Base-by-base conservation (phyloP, 2,888 invertebrate species). In the Cecidostiba fungosa region DNA sequence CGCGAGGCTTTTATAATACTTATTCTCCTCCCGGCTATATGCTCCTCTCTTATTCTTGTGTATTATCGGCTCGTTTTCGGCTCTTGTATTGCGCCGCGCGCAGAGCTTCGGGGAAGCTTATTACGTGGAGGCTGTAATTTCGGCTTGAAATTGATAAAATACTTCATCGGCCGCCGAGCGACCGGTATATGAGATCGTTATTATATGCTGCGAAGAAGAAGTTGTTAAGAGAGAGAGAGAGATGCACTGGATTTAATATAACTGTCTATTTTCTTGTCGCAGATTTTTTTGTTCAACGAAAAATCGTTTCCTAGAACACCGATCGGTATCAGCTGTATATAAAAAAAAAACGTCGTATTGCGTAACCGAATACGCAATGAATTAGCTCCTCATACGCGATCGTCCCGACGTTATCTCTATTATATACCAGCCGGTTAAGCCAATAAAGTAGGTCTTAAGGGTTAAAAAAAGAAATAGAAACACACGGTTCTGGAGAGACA, bases 21-120 rank as follows among this genome's bases (percentile, higher is more conserved):
- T 36, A 8, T 32, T 14, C 32, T 70, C 70, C 32, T 14, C 23
- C 19, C 70, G 70, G 36, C 36, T 70, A 70, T 32, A 43, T 43
- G 43, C 43, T 43, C 43, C 43, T 43, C 43, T 43, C 32, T 32
- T 32, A 32, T 43, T 12, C 43, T 5, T n/a, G 10, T 12, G 66
- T 36, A 76, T 82, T 78, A 78, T 59, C 73, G 82, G 82, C 72
- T 84, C 77, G 43, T 77, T 83, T 54, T 77, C 59, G 59, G 19
- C 43, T 76, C 29, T 12, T 50, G 29, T 14, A 66, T n/a, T 19
- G 16, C n/a, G 19, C n/a, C 16, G 54, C n/a, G 50, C 54, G 54
- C 5, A 4, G 19, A 69, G 14, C 5, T 32, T 72, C 54, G 80
- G 23, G 62, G 66, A 43, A 66, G 43, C 39, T 16, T 66, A 69